Conservation (phyloP, 1,140 invertebrate genomes). For the Drosophila persimilis region DNA sequence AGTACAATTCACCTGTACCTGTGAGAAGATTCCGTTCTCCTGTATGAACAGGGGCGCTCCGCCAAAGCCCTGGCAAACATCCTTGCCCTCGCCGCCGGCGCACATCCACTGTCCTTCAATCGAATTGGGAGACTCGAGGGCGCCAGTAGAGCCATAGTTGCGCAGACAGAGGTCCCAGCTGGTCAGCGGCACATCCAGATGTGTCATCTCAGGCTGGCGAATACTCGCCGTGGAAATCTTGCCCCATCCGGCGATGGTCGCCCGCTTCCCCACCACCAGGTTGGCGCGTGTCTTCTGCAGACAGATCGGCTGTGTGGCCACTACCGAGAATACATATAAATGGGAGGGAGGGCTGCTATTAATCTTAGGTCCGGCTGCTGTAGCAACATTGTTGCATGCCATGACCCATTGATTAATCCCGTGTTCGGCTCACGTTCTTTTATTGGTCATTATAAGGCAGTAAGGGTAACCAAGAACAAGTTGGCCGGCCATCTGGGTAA, state of each 20-base stretch:
- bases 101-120: constrained; percentile 86
- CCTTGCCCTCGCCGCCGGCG: constrained; percentile 86
- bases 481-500: constrained; percentile 45
- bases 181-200: constrained; percentile 78
- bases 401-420: constrained; percentile 36
- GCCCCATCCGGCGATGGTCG: constrained; percentile 82
- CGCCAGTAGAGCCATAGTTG: constrained; percentile 80
- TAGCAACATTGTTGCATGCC: constrained; percentile 51
- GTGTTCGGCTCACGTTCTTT: constrained; percentile 25
- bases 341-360: constrained; percentile 9
- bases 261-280: constrained; percentile 83
- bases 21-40: constrained; percentile 85
- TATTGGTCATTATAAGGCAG: constrained; percentile 69
- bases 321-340: constrained; percentile 55
- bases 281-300: constrained; percentile 83
- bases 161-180: constrained; percentile 81
- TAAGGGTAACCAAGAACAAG: constrained; percentile 60
- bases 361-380: constrained; percentile 20
- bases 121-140: constrained; percentile 81
- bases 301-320: constrained; percentile 85
- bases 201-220: constrained; percentile 79
- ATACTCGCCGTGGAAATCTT: constrained; percentile 78
- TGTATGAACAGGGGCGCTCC: constrained; percentile 86
- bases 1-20: constrained; percentile 80
- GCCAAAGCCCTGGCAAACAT: constrained; percentile 88